Evolutionary conservation across 2,113 vertebrate species (phyloP).

Genomic region (Limanda limanda): DNA sequence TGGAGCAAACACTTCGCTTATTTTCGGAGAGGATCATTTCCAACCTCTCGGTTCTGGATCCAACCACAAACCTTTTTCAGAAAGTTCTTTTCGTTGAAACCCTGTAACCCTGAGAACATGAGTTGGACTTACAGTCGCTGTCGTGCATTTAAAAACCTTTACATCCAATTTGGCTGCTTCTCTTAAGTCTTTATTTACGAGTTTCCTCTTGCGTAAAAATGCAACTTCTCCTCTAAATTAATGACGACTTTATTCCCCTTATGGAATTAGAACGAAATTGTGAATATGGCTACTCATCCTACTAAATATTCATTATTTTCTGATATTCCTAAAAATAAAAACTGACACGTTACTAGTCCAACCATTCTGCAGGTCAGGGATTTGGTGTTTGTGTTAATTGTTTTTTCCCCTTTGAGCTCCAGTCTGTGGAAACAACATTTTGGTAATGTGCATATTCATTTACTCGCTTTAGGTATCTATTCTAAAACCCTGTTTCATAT

Average conservation of each 20-base stretch:
- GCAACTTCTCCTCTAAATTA: background rate
- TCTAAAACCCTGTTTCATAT: slow-evolving; percentile 70
- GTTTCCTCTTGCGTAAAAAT: slow-evolving; percentile 5
- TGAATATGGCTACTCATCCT: slow-evolving; percentile 65
- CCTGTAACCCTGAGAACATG: slow-evolving; percentile 77
- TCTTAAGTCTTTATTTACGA: background rate
- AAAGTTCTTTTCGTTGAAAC: slow-evolving; percentile 51
- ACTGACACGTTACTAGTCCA: slow-evolving; percentile 24
- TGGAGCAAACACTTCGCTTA: slow-evolving; percentile 36
- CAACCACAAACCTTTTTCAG: slow-evolving; percentile 15
- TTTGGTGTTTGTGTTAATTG: slow-evolving; percentile 27
- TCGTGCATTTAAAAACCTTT: slow-evolving; percentile 31
- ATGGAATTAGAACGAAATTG: background rate
- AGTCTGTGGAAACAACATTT: slow-evolving; percentile 59
- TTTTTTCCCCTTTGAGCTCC: slow-evolving; percentile 32
- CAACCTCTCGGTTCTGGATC: slow-evolving; percentile 33
- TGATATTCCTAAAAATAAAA: slow-evolving; percentile 41
- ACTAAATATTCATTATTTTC: slow-evolving; percentile 19
- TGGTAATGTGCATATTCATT: slow-evolving; percentile 69
- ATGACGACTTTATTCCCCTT: background rate
- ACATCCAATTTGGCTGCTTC: slow-evolving; percentile 29
- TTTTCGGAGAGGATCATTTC: slow-evolving; percentile 22
- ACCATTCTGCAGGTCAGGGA: slow-evolving; percentile 5
- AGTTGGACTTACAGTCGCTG: slow-evolving; percentile 41
- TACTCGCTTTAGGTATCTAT: slow-evolving; percentile 27